Conservation (phyloP, 1,140 invertebrate species). For the Druon quercuslanigerum region DNA sequence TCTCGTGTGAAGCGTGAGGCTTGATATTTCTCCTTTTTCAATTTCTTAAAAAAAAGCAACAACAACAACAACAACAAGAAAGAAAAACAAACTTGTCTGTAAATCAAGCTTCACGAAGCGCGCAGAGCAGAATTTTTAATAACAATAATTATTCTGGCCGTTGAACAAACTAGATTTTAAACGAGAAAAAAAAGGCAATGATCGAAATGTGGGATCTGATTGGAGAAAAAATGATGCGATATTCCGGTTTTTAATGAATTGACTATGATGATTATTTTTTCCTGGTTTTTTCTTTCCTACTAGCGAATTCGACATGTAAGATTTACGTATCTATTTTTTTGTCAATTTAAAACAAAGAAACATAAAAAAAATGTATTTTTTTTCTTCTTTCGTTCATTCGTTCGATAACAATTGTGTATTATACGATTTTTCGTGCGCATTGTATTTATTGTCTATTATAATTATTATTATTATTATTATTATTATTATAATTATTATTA, state of each 20-base stretch:
- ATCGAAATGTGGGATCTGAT: not conserved
- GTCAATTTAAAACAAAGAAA: too few relatives aligned
- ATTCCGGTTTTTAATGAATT: conserved; percentile 4
- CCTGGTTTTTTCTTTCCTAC: conserved; percentile 16
- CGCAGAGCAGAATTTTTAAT: not conserved
- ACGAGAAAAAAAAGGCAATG: not conserved
- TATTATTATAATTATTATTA: conserved; percentile 24
- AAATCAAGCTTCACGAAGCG: not conserved
- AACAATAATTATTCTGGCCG: not conserved
- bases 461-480: conserved; percentile 32
- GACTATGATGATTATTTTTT: not conserved
- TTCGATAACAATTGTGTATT: conserved; percentile 37
- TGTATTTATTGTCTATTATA: conserved; percentile 42
- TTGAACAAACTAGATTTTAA: conserved; percentile 24
- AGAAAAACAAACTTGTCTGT: not conserved
- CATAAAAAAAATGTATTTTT: too few relatives aligned
- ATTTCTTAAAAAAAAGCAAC: too few relatives aligned
- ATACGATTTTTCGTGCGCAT: conserved; percentile 25
- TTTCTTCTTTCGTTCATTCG: not conserved
- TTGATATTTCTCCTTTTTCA: not conserved
- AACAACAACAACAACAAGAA: too few relatives aligned
- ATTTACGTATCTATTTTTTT: too few relatives aligned
- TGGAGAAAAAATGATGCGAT: not conserved
- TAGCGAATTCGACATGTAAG: too few relatives aligned
- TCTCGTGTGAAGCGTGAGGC: not conserved